Conservation (phyloP, 64 coral and sea anemone genomes). For the Hydrozoanthus tunicans region DNA sequence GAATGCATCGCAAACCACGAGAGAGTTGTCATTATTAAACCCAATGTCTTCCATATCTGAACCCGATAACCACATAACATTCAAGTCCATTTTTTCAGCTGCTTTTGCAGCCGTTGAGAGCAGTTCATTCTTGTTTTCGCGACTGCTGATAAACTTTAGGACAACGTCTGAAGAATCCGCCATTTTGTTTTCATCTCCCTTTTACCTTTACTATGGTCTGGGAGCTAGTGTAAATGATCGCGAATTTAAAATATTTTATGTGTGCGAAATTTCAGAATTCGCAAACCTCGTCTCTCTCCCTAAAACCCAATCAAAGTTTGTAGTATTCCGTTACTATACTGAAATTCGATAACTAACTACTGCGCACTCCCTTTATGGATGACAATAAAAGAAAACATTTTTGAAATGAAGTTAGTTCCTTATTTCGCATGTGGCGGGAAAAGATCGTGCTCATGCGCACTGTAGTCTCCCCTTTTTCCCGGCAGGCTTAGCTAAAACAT, state of each 20-base stretch:
- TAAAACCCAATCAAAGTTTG: no score
- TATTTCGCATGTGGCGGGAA: slow-evolving; percentile 73
- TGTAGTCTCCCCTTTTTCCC: neutral
- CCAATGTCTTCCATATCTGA: slow-evolving; percentile 55
- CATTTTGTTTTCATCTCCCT: slow-evolving; percentile 27
- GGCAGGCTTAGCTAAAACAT: neutral
- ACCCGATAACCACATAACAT: slow-evolving; percentile 57
- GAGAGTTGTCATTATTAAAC: slow-evolving; percentile 42
- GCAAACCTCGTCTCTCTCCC: no score
- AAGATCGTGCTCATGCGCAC: slow-evolving; percentile 67
- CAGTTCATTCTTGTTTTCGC: slow-evolving; percentile 56
- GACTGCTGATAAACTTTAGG: slow-evolving; percentile 67
- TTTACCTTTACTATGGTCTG: neutral
- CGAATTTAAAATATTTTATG: no score
- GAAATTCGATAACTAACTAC: no score
- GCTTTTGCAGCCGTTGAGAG: slow-evolving; percentile 60
- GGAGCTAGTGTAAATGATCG: neutral
- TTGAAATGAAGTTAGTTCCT: neutral
- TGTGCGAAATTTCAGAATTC: no score
- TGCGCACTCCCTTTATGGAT: no score
- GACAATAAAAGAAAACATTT: no score
- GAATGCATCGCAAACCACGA: slow-evolving; percentile 80
- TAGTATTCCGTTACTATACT: no score
- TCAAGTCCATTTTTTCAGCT: slow-evolving; percentile 62
- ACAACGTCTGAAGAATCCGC: slow-evolving; percentile 51